These are phyloP conservation scores for Pterophyllum scalare DNA, from an alignment of 2,113 vertebrate genomes.

Conservation along the genomic window DNA sequence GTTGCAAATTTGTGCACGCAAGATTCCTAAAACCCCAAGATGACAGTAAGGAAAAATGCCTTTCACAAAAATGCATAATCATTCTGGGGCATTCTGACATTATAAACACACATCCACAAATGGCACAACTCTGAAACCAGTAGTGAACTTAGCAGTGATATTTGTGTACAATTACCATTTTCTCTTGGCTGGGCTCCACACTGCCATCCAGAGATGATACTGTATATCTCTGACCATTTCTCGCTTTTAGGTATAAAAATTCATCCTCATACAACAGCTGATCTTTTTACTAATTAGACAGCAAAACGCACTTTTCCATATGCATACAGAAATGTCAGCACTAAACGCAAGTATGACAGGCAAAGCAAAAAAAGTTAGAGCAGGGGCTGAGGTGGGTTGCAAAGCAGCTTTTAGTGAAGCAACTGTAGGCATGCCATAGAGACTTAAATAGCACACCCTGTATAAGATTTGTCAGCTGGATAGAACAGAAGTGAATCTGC, in stretches of 20 bases:
- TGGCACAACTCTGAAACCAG: neutral
- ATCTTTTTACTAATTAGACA: neutral
- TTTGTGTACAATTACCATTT: neutral
- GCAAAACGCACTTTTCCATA: neutral
- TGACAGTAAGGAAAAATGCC: neutral
- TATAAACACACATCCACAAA: neutral
- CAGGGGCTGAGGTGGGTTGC: neutral
- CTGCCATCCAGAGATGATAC: neutral
- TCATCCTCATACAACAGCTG: neutral
- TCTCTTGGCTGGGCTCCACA: neutral
- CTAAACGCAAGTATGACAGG: neutral
- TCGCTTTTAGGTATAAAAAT: neutral
- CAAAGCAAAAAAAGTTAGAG: neutral
- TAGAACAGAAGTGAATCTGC: neutral
- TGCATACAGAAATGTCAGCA: neutral
- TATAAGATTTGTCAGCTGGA: neutral
- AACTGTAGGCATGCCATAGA: neutral
- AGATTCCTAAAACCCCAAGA: neutral
- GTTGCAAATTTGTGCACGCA: neutral
- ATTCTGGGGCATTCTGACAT: constrained; percentile 5
- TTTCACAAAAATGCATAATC: neutral
- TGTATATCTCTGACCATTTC: neutral
- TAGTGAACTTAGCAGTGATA: constrained; percentile 12
- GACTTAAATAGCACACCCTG: neutral
- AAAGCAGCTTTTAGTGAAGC: neutral